Base-by-base conservation (phyloP, 2,113 vertebrate species). In the Equus quagga region DNA sequence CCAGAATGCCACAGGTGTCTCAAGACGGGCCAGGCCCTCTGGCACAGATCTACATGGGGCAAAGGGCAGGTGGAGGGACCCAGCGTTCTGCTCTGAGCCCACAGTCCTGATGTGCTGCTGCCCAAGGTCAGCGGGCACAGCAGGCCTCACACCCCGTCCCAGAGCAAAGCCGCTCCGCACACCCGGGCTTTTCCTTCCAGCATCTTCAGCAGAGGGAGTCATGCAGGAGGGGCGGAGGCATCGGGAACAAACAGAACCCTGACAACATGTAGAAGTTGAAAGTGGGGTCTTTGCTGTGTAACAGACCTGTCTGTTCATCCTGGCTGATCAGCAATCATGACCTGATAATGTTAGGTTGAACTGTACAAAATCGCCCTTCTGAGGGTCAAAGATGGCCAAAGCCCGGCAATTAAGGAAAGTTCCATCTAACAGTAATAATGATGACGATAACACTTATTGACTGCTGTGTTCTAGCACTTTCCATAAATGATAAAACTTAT, bases 341-440 rank as follows among this genome's bases (percentile, higher is more conserved):
- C 3, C 4, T 51, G 73, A 26, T 51, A 64, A 51, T 65, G 78
- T 36, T 36, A 80, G 15, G 8, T 21, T 54, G 49, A 91, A 54
- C 18, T 78, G 36, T 26, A 87, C 41, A 46, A 73, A 94, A 87
- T 2, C 58, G 62, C 6, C 41, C 33, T 91, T 70, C 60, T 64
- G 80, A 23, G 69, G 24, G 62, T 93, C 81, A 81, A 93, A 90
- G 89, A 83, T 78, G 78, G 89, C 19, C 89, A 90, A 81, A 51
- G 51, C 9, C 24, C 14, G 19, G 21, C 56, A 62, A 49, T 73
- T 65, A 92, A 0, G 19, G 24, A 84, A 9, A 11, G 62, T 17
- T 94, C n/a, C 28, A 46, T 60, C 23, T 81, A 85, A 31, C 3
- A 58, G 60, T 62, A 76, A 51, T 18, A 58, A 65, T 12, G 33